A percentile compares a stretch with the other conserved stretches of the same genome.
These are phyloP conservation scores for Morone saxatilis DNA, from an alignment of 2,113 vertebrate species.

Conservation along the genomic window DNA sequence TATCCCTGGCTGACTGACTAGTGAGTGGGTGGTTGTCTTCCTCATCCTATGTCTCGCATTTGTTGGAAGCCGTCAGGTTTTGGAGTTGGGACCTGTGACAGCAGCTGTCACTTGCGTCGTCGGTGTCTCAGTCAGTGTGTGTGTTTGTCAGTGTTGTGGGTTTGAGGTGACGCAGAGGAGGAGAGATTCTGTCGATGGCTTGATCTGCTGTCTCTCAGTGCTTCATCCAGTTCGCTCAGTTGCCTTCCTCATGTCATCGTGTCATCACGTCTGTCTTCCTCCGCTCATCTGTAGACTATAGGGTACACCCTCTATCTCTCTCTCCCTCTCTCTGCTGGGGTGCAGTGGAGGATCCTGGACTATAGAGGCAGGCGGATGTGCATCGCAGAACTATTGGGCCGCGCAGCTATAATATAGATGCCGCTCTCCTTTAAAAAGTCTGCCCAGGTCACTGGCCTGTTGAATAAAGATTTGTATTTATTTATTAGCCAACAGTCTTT, in stretches of 20 bases:
- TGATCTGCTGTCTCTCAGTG: constrained; percentile 61
- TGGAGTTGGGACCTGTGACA: constrained; percentile 44
- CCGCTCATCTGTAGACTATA: constrained; percentile 36
- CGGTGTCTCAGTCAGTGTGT: constrained; percentile 41
- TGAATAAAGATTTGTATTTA: neutral
- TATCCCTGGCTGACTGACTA: constrained; percentile 17
- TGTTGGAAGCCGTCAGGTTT: constrained; percentile 38
- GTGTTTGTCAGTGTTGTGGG: constrained; percentile 53
- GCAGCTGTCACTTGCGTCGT: constrained; percentile 52
- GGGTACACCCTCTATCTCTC: constrained; percentile 27
- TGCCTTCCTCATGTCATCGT: constrained; percentile 27
- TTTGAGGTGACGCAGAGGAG: constrained; percentile 53
- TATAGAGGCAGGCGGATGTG: constrained; percentile 92
- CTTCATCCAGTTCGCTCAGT: constrained; percentile 48
- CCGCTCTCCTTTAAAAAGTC: constrained; percentile 90
- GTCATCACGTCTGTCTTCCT: constrained; percentile 48
- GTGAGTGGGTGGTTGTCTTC: constrained; percentile 42
- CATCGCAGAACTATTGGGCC: constrained; percentile 93
- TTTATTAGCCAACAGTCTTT: neutral
- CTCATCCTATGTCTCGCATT: constrained; percentile 25
- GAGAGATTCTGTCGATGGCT: constrained; percentile 61
- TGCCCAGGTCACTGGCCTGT: constrained; percentile 89
- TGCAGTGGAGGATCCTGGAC: constrained; percentile 42
- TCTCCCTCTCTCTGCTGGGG: constrained; percentile 45
- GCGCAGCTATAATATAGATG: constrained; percentile 91